Evolutionary conservation across 35 echinoderm and acorn worm genomes (phyloP).

Genomic region (Hemicentrotus pulcherrimus): DNA sequence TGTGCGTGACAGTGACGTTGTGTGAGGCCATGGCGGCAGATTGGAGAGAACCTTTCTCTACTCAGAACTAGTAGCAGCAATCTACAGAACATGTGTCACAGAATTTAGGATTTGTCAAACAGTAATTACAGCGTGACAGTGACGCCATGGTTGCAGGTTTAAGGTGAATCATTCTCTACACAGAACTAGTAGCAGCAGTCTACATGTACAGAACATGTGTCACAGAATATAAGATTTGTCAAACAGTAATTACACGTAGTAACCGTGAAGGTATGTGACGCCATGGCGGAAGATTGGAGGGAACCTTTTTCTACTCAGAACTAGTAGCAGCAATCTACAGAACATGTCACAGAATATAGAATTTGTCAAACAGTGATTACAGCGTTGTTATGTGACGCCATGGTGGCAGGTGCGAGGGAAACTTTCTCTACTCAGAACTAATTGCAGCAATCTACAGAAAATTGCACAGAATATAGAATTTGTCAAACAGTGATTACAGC

Average conservation of each 20-base stretch:
- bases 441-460: not conserved
- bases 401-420: not conserved
- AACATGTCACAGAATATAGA: not conserved
- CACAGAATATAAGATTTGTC: not conserved
- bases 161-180: not conserved
- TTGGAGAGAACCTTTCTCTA: not conserved
- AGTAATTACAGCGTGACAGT: not conserved
- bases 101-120: not conserved
- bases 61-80: not conserved
- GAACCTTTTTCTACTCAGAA: not conserved
- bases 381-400: conserved; percentile 25
- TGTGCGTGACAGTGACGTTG: not conserved
- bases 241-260: not conserved
- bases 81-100: not conserved
- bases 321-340: not conserved
- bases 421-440: not conserved
- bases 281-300: not conserved
- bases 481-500: not conserved
- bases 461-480: not conserved
- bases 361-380: not conserved
- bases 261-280: not conserved
- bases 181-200: not conserved
- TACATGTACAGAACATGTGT: not conserved
- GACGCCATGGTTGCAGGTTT: conserved; percentile 13
- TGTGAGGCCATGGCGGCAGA: conserved; percentile 3